Evolutionary conservation across 2,888 invertebrate species (phyloP).

Genomic region (Polymixis flavicincta): DNA sequence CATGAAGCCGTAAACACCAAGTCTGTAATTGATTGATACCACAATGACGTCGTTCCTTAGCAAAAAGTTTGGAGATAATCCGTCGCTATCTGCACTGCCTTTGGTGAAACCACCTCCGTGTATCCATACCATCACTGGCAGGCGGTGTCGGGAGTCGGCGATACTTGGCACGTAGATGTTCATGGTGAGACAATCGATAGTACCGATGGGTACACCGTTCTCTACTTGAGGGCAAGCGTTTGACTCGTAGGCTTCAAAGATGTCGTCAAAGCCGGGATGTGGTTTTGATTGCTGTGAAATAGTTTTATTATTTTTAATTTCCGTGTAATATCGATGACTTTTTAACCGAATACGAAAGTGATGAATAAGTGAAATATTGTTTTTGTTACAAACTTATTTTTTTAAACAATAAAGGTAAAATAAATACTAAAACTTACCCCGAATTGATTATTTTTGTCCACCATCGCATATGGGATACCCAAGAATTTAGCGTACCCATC

Average conservation of each 20-base stretch:
- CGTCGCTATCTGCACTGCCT: conserved; percentile 27
- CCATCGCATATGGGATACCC: conserved; percentile 45
- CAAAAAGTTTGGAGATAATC: conserved; percentile 19
- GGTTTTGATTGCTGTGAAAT: conserved; percentile 26
- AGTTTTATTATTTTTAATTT: background rate
- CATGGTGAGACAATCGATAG: conserved; percentile 63
- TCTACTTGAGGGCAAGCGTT: conserved; percentile 60
- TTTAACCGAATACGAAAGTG: too few species aligned
- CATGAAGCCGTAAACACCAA: conserved; percentile 70
- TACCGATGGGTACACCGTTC: conserved; percentile 38
- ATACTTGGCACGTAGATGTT: conserved; percentile 64
- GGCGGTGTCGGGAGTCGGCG: conserved; percentile 28
- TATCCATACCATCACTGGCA: conserved; percentile 58
- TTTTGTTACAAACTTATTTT: too few species aligned
- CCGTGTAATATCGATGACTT: background rate
- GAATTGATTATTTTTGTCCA: conserved; percentile 46
- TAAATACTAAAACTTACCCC: conserved; percentile 38
- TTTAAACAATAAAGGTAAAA: too few species aligned
- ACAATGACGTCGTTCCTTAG: conserved; percentile 49
- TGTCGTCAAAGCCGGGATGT: conserved; percentile 46
- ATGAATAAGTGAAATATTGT: background rate
- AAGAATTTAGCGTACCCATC: conserved; percentile 39
- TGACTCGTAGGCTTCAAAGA: conserved; percentile 63
- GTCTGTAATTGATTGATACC: conserved; percentile 53
- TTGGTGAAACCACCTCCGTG: conserved; percentile 45